Conservation (phyloP, 1,140 invertebrate genomes). For the Lycorma delicatula region DNA sequence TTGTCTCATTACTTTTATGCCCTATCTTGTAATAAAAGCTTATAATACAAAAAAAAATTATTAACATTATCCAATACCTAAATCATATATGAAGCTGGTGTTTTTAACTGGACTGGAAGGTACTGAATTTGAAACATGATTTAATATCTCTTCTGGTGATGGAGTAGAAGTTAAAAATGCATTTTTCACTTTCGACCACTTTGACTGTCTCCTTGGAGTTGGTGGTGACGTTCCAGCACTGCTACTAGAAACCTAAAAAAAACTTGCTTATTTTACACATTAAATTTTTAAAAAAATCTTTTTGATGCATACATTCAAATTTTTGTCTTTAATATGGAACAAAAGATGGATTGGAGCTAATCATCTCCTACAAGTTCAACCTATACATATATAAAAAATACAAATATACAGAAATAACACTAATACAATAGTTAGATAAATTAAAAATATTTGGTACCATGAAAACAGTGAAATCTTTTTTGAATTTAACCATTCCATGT, state of each 20-base stretch:
- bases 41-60: not conserved
- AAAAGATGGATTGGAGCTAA: too few species aligned
- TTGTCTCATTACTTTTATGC: too few species aligned
- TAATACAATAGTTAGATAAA: too few species aligned
- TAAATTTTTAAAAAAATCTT: not conserved
- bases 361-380: too few species aligned
- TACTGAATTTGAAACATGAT: constrained; percentile 40
- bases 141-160: constrained; percentile 1
- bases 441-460: too few species aligned
- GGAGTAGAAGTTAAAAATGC: constrained; percentile 52
- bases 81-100: constrained; percentile 50
- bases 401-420: too few species aligned
- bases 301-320: not conserved
- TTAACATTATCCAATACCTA: constrained; percentile 36
- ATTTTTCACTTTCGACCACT: constrained; percentile 64
- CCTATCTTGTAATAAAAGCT: not conserved
- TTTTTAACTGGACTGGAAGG: constrained; percentile 56
- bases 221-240: constrained; percentile 31
- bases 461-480: too few species aligned
- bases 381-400: too few species aligned
- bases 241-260: constrained; percentile 23
- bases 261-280: constrained; percentile 1
- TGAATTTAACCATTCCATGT: too few species aligned
- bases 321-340: too few species aligned
- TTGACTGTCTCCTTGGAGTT: constrained; percentile 42